Evolutionary conservation across 1,140 invertebrate genomes (phyloP), one percentile per base, ranked within the genome.

Genomic region (Dendroctonus ponderosae): DNA sequence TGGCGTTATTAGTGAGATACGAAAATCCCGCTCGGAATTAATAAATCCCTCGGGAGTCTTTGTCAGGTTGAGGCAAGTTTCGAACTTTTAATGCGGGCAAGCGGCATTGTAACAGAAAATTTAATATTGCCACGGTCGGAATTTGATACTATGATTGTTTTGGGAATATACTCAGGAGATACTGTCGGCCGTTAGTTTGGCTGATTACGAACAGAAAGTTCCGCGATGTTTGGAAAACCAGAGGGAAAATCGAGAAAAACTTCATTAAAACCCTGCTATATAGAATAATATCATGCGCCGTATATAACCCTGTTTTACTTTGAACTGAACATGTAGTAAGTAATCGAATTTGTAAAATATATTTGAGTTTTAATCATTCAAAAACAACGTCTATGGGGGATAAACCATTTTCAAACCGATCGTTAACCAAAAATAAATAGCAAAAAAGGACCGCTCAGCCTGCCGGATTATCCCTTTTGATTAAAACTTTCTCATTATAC

Each of bases 41-140:
- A 26, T 26, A 39, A 39, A 41, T 54, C 52, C 52, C 52, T 7
- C 7, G 12, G 52, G 52, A 54, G 6, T 41, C 37, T 54, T 54
- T 54, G 52, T 54, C 52, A 39, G 52, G 52, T 8, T 40, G n/a
- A 38, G 37, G 52, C 7, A 54, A 54, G 37, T 54, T 54, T 54
- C 14, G 52, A 54, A 54, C 37, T 54, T 54, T 54, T 54, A 54
- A 54, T 54, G 40, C 52, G 26, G 37, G 52, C 7, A 54, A 14
- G 52, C 12, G 52, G 37, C 14, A 41, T 12, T 9, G 9, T 54
- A 54, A 54, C 40, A 54, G 52, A 54, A 54, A 54, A 54, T 54
- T 54, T 54, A 54, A 54, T 54, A 54, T 38, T 41, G 7, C 38
- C 6, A 9, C 11, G 39, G 37, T 54, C 37, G 26, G 37, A 26